Base-by-base conservation (phyloP, 2,888 invertebrate species). In the Girardia tigrina region DNA sequence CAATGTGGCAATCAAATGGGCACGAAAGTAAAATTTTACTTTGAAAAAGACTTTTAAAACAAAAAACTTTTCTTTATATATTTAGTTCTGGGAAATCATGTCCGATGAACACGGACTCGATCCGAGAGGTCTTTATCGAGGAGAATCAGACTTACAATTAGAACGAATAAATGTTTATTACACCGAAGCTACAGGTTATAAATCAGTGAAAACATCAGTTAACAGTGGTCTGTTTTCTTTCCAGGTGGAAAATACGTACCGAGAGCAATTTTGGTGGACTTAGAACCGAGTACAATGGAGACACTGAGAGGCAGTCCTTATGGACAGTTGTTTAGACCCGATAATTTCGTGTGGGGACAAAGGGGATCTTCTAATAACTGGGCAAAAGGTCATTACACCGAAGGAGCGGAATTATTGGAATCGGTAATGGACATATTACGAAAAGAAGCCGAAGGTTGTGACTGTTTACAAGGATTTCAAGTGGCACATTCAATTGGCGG, bases 211-310 rank as follows among this genome's bases (percentile, higher is more conserved):
- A n/a, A n/a, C n/a, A n/a, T n/a, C n/a, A n/a, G n/a, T n/a, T n/a
- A n/a, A n/a, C n/a, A n/a, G n/a, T n/a, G n/a, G n/a, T n/a, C n/a
- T n/a, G n/a, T n/a, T 42, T 42, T 42, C n/a, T 42, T 91, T 28
- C 81, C 83, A 75, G 81, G 72, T 42, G 91, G 91, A 81, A 75
- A 75, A 26, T 75, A 75, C 26, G 75, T 75, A 14, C 75, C 75
- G 8, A 14, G 75, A 77, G 82, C 82, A 75, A 90, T 94, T 83
- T 88, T 94, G 77, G 91, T 94, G 79, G 93, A 94, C 83, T 86
- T 94, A 82, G 93, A 94, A 85, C 93, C 93, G 71, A 93, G 93
- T 80, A 93, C 93, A 80, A 93, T 94, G 92, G 93, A 94, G 85
- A 90, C 92, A 0, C 92, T 94, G 78, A 88, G 92, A 78, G 90